phyloP scores from a whole-genome alignment of 2,888 invertebrate species.

The Megalurothrips usitatus region DNA sequence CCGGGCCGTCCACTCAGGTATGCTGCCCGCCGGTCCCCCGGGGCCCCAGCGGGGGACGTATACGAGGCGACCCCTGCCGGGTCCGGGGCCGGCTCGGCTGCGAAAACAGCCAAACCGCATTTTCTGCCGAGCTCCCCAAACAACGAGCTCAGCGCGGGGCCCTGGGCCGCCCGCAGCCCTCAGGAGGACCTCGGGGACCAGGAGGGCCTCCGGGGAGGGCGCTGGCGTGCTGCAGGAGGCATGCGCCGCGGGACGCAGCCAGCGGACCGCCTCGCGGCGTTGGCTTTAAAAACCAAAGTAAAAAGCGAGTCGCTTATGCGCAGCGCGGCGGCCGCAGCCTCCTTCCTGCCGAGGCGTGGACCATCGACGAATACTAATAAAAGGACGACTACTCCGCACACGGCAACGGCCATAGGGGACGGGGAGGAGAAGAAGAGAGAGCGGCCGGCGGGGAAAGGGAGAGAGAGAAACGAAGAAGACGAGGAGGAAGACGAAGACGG shows the following conservation, averaged over 20 bases:
- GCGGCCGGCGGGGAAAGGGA: background rate
- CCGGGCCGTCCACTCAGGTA: background rate
- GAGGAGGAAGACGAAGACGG: background rate
- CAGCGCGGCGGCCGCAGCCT: too few relatives aligned
- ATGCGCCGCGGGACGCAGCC: too few relatives aligned
- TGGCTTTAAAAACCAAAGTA: background rate
- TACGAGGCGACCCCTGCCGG: too few relatives aligned
- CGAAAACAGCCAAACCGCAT: background rate
- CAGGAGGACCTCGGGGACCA: background rate
- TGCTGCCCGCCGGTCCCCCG: too few relatives aligned
- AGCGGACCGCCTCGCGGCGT: too few relatives aligned
- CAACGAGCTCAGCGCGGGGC: too few relatives aligned
- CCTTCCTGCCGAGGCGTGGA: background rate
- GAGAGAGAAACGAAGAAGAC: background rate
- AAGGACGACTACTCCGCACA: background rate
- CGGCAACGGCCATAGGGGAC: background rate
- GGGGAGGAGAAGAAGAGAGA: background rate
- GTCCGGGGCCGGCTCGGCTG: background rate
- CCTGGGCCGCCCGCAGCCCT: background rate
- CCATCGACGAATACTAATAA: conserved; percentile 11
- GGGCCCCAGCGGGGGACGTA: too few relatives aligned
- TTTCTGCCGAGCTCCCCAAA: background rate
- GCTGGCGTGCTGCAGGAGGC: too few relatives aligned
- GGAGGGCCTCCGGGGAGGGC: too few relatives aligned
- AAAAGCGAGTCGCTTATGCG: background rate